Base-by-base conservation (phyloP, 2,888 invertebrate species). In the Falcaria lacertinaria region DNA sequence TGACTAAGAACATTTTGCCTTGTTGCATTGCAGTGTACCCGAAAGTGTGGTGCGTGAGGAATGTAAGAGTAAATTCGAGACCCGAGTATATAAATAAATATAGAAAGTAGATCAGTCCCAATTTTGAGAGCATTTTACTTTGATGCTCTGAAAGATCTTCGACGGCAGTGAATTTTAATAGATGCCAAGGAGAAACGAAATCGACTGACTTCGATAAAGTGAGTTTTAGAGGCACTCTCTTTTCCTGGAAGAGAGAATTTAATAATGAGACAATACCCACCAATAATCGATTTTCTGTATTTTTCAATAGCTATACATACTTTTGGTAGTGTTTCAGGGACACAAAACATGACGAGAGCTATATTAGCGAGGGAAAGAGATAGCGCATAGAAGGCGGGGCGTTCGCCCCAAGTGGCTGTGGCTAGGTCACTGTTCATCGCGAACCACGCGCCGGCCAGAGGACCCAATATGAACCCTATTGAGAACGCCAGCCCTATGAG, bases 401-500 rank as follows among this genome's bases (percentile, higher is more conserved):
- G 83, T 51, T 95, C 90, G 64, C 94, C 97, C 95, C 97, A 96
- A 33, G 91, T 80, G 37, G 92, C 92, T 34, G 91, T 81, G 50
- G 71, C 54, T 1, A 51, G 47, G 63, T 90, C 91, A 65, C 92
- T 91, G 2, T 91, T 92, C 59, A 91, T 91, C 1, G 97, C 94
- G 77, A 97, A 97, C 74, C 93, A 90, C 3, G 98, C 98, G 16
- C 99, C 99, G 52, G 98, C 96, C 78, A 97, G 90, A 2, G 99
- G 99, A 0, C 99, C 99, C 49, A 98, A 88, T 61, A 98, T 96
- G 82, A 99, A 99, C n/a, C 98, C 99, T 48, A 99, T 84, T 1
- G 98, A 98, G 85, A 99, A 99, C 5, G 99, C 98, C 60, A 98
- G 93, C 8, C 99, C 99, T 50, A 99, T 95, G 41, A 98, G 82